These are phyloP conservation scores for Tinea trinotella DNA, from an alignment of 2,888 invertebrate species.

Conservation along the genomic window DNA sequence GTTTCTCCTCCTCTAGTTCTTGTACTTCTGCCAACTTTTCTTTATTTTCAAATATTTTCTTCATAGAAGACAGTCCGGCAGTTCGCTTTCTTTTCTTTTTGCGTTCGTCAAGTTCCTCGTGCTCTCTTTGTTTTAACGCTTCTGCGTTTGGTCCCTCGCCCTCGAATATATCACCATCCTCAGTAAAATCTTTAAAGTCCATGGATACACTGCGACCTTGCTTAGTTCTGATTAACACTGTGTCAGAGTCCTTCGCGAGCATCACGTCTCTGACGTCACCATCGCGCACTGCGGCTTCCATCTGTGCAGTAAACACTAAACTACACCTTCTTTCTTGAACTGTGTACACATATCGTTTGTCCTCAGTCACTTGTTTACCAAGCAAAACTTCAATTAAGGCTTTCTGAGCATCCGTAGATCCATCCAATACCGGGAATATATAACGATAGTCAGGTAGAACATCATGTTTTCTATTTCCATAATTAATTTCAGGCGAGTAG, in stretches of 20 bases:
- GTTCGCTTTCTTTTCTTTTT: slow-evolving; percentile 74
- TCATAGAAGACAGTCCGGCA: slow-evolving; percentile 75
- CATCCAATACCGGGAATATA: slow-evolving; percentile 80
- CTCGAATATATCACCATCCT: slow-evolving; percentile 75
- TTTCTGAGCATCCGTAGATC: slow-evolving; percentile 77
- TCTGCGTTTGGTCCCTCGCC: slow-evolving; percentile 80
- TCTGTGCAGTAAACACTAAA: slow-evolving; percentile 79
- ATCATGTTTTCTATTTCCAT: slow-evolving; percentile 78
- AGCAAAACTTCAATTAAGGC: slow-evolving; percentile 74
- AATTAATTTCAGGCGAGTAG: slow-evolving; percentile 72
- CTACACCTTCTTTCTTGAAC: slow-evolving; percentile 82
- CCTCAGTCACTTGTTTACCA: slow-evolving; percentile 70
- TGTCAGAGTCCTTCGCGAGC: slow-evolving; percentile 83
- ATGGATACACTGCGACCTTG: slow-evolving; percentile 83
- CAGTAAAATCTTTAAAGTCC: slow-evolving; percentile 74
- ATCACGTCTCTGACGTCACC: slow-evolving; percentile 84
- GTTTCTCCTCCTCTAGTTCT: slow-evolving; percentile 70
- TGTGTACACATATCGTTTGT: slow-evolving; percentile 80
- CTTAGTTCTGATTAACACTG: slow-evolving; percentile 79
- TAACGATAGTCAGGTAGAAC: slow-evolving; percentile 80
- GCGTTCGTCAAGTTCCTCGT: slow-evolving; percentile 65
- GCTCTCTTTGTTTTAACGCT: slow-evolving; percentile 74
- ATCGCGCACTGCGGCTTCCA: slow-evolving; percentile 83
- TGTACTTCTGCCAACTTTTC: slow-evolving; percentile 77
- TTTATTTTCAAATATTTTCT: slow-evolving; percentile 84